Conservation (phyloP, 2,797 vertebrate species). For the Orestias chungarensis region DNA sequence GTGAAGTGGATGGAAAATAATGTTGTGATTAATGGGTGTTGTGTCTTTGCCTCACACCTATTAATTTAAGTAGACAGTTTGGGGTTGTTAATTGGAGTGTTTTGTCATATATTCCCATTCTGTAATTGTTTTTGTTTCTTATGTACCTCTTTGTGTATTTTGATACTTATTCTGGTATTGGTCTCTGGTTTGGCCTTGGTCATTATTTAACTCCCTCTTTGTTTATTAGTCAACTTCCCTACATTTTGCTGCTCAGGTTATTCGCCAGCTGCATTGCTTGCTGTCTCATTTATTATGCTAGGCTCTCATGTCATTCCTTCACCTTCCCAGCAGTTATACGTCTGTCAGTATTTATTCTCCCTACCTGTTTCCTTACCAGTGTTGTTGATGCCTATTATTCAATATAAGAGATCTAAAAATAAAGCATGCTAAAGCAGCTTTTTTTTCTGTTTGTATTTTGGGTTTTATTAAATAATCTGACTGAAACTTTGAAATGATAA, state of each 20-base stretch:
- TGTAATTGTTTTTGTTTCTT: background rate
- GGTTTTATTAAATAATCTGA: background rate
- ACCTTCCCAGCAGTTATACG: background rate
- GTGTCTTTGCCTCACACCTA: too few relatives aligned
- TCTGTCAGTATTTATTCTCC: background rate
- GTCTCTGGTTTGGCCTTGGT: background rate
- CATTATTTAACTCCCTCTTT: background rate
- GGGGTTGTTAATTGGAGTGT: background rate
- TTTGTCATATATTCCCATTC: background rate
- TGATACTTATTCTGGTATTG: too few relatives aligned
- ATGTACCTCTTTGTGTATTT: background rate
- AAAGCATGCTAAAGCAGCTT: background rate
- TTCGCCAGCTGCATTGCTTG: background rate
- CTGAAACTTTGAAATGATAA: background rate
- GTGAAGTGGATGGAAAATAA: background rate
- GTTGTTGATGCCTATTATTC: background rate
- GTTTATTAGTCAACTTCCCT: background rate
- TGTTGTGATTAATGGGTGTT: background rate
- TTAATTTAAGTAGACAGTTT: background rate
- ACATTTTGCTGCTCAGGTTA: background rate
- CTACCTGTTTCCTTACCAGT: background rate
- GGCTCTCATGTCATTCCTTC: background rate
- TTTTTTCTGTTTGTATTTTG: background rate
- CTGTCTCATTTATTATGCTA: background rate
- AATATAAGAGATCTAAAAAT: background rate